phyloP scores from a whole-genome alignment of 1,140 invertebrate species.

The Prorops nasuta region DNA sequence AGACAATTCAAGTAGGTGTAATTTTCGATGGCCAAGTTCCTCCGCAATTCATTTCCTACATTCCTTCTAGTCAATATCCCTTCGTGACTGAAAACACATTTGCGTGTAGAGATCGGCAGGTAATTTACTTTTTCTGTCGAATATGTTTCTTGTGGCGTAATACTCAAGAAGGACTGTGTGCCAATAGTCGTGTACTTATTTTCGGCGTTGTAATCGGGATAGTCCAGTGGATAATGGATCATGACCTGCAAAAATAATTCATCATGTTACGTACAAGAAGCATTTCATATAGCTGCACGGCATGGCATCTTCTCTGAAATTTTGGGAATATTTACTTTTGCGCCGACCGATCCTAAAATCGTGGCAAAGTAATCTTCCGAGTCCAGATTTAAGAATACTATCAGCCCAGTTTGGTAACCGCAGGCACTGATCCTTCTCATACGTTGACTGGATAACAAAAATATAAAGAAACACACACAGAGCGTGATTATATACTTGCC shows the following conservation, averaged over 20 bases:
- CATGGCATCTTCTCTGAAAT: too few species aligned
- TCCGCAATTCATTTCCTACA: constrained; percentile 35
- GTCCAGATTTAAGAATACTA: constrained; percentile 55
- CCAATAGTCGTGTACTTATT: constrained; percentile 57
- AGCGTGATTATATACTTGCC: too few species aligned
- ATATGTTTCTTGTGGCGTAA: constrained; percentile 62
- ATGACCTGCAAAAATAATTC: constrained; percentile 48
- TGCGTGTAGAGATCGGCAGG: constrained; percentile 50
- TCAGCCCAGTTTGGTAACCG: constrained; percentile 64
- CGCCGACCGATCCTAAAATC: constrained; percentile 26
- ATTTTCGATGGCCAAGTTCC: constrained; percentile 19
- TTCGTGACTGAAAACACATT: constrained; percentile 63
- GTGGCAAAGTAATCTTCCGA: constrained; percentile 36
- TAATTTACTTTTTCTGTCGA: constrained; percentile 55
- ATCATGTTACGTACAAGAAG: not conserved
- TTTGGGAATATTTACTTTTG: constrained; percentile 33
- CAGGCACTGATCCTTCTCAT: constrained; percentile 52
- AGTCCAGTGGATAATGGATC: constrained; percentile 63
- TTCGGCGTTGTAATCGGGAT: constrained; percentile 60
- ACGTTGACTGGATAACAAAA: too few species aligned
- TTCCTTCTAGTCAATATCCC: constrained; percentile 8
- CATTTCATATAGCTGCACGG: not conserved
- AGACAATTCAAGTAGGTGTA: constrained; percentile 68
- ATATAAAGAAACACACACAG: too few species aligned
- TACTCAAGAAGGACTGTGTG: constrained; percentile 59